Percentiles rank a stretch among this genome's conserved stretches.
Conservation (phyloP, 2,888 invertebrate genomes). For the Lycia hirtaria region DNA sequence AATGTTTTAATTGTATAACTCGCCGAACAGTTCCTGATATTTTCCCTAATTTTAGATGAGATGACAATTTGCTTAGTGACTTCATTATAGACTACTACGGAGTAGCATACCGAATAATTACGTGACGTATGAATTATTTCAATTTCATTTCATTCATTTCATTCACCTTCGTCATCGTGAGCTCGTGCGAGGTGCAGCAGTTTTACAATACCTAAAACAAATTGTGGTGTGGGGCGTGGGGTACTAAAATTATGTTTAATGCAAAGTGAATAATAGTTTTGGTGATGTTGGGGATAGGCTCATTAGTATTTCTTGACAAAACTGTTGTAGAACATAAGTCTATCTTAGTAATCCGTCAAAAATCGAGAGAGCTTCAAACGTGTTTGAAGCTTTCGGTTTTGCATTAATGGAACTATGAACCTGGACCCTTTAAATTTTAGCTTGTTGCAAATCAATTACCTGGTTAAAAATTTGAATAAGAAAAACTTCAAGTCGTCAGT, state of each 20-base stretch:
- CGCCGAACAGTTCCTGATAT: too few relatives aligned
- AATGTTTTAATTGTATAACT: too few relatives aligned
- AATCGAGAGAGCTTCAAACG: constrained; percentile 96
- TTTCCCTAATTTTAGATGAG: too few relatives aligned
- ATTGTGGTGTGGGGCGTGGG: constrained; percentile 52
- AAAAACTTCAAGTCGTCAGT: constrained; percentile 97
- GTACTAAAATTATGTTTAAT: constrained; percentile 72
- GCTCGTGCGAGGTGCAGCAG: constrained; percentile 44
- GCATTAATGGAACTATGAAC: constrained; percentile 98
- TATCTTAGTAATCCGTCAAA: constrained; percentile 88
- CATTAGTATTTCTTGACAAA: constrained; percentile 75
- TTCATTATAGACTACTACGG: too few relatives aligned
- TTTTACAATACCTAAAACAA: constrained; percentile 53
- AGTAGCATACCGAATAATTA: not conserved
- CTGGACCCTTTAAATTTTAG: constrained; percentile 99
- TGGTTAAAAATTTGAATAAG: constrained; percentile 97
- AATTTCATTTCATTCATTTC: constrained; percentile 32
- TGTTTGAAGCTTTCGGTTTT: constrained; percentile 97
- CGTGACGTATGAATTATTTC: not conserved
- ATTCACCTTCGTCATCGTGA: constrained; percentile 59
- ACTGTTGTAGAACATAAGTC: constrained; percentile 74
- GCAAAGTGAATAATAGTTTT: constrained; percentile 75
- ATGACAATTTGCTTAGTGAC: too few relatives aligned
- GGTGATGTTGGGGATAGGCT: constrained; percentile 82
- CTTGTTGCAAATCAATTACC: constrained; percentile 99